Evolutionary conservation across 2,113 vertebrate species (phyloP), one percentile per base, ranked within the genome.

Genomic region (Lipotes vexillifer): DNA sequence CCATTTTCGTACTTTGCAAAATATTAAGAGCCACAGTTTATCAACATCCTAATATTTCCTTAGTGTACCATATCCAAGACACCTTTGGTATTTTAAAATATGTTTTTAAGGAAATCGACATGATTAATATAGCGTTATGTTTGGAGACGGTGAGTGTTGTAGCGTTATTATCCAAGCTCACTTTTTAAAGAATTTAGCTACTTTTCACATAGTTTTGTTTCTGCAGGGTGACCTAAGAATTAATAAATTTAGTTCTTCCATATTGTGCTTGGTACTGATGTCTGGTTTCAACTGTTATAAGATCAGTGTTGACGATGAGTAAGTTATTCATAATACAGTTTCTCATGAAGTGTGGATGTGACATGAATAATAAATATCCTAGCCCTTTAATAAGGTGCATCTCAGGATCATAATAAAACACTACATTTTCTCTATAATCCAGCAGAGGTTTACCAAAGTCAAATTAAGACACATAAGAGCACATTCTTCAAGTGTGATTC

Each of bases 311-410:
- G 93, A 97, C 44, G 82, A 36, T 57, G 71, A 55, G 82, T 96
- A 94, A 94, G 59, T 97, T 98, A 96, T 95, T 98, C 97, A 96
- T 84, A 95, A 93, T 72, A 96, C 66, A 95, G 90, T 81, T 96
- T 98, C 90, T 97, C 94, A 97, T 96, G 92, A 97, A 96, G 84
- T 96, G 69, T 81, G 88, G 71, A 38, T n/a, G 3, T 94, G 97
- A 96, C 95, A 96, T 93, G 96, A 98, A 98, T 97, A 98, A 80
- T 88, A 97, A 98, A 29, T 36, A 88, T 18, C 68, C 52, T 68
- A 94, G 13, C 17, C 38, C 61, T 83, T 84, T 96, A 95, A 92
- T 90, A 87, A 90, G 96, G 78, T 90, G 93, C 65, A 88, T 95
- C 83, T 90, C 18, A 55, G 87, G 74, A 78, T 97, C 68, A 27